phyloP scores from a whole-genome alignment of 2,113 vertebrate genomes.

The Prunella himalayana region DNA sequence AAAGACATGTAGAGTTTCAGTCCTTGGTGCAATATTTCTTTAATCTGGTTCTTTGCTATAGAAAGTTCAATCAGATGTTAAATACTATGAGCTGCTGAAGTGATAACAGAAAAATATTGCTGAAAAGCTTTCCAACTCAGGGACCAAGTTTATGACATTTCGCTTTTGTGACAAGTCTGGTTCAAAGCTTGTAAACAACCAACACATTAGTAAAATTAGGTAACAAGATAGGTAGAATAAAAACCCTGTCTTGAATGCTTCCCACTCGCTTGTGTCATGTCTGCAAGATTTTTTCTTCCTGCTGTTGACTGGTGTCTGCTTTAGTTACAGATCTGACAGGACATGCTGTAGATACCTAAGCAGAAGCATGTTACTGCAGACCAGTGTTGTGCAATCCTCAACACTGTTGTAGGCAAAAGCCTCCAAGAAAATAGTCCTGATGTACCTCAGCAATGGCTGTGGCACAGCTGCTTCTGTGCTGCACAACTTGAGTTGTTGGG shows the following conservation, averaged over 20 bases:
- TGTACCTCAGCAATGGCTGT: background rate
- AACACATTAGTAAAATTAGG: background rate
- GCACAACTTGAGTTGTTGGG: background rate
- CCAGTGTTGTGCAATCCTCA: background rate
- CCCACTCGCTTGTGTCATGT: background rate
- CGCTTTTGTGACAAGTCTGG: conserved; percentile 2
- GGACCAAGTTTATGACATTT: background rate
- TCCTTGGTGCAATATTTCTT: conserved; percentile 18
- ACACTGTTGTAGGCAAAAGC: background rate
- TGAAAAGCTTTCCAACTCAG: conserved; percentile 36
- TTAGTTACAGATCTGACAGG: background rate
- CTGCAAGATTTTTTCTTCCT: background rate
- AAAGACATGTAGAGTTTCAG: background rate
- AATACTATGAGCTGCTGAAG: conserved; percentile 5
- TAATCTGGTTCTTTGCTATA: conserved; percentile 29
- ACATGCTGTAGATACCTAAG: background rate
- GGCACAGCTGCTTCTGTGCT: background rate
- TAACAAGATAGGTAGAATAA: background rate
- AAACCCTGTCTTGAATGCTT: background rate
- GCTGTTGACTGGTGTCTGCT: background rate
- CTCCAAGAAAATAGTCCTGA: background rate
- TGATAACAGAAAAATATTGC: conserved; percentile 12
- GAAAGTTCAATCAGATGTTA: conserved; percentile 49
- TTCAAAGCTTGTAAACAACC: conserved; percentile 29
- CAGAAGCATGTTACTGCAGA: background rate